Percentiles rank a stretch among this genome's conserved stretches.
Conservation (phyloP, 2,113 vertebrate species). For the Dunckerocampus dactyliophorus region DNA sequence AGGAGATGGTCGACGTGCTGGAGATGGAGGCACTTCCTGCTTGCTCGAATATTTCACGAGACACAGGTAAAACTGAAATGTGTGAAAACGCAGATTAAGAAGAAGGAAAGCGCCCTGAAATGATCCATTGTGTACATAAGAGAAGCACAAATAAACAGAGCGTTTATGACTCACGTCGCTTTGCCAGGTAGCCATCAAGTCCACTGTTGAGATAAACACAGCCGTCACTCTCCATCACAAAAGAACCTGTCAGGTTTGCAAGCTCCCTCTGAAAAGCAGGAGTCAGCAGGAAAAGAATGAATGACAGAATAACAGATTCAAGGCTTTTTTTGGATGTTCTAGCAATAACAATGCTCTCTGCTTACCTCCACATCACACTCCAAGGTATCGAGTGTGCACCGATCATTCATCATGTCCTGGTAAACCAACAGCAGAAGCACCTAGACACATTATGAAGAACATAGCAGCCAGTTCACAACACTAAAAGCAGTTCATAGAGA, state of each 20-base stretch:
- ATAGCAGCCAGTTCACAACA: background rate
- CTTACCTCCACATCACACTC: slow-evolving; percentile 82
- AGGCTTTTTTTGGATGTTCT: background rate
- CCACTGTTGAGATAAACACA: slow-evolving; percentile 73
- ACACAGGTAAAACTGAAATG: slow-evolving; percentile 36
- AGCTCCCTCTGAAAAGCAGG: slow-evolving; percentile 74
- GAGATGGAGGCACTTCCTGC: slow-evolving; percentile 49
- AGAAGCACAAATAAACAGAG: background rate
- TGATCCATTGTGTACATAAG: background rate
- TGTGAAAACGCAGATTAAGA: background rate
- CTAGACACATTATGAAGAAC: slow-evolving; percentile 30
- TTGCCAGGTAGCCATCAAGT: slow-evolving; percentile 76
- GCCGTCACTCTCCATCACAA: slow-evolving; percentile 79
- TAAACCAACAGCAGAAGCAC: slow-evolving; percentile 80
- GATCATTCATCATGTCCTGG: slow-evolving; percentile 77
- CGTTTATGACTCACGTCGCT: slow-evolving; percentile 68
- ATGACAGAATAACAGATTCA: background rate
- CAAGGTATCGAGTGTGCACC: slow-evolving; percentile 69
- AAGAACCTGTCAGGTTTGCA: slow-evolving; percentile 71
- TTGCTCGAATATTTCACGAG: slow-evolving; percentile 17
- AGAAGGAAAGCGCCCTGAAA: background rate
- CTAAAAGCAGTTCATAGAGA: background rate
- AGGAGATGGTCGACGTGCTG: slow-evolving; percentile 41
- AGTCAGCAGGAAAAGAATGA: background rate
- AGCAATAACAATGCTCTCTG: background rate